Percentiles rank a stretch among this genome's conserved stretches.
These are phyloP conservation scores for Peromyscus nudipes DNA, from an alignment of 2,797 vertebrate genomes.

Conservation along the genomic window DNA sequence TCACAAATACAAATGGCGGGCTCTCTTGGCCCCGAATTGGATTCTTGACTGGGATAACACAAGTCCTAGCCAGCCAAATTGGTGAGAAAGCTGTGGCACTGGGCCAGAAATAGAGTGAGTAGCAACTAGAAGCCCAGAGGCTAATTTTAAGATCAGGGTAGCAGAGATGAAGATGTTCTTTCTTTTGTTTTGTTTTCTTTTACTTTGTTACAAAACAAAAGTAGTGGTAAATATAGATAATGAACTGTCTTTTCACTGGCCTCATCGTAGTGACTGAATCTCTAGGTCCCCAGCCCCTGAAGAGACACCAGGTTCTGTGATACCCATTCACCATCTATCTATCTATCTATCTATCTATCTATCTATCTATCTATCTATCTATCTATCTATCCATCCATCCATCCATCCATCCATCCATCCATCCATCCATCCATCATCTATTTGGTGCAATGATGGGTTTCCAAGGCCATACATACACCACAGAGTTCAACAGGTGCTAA, in stretches of 20 bases:
- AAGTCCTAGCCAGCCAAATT: neutral
- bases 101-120: neutral
- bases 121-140: neutral
- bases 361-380: too few relatives aligned
- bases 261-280: neutral
- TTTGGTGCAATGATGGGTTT: slow-evolving; percentile 9
- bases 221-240: neutral
- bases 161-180: neutral
- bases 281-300: neutral
- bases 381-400: too few relatives aligned
- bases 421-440: too few relatives aligned
- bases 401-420: neutral
- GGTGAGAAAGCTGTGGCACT: neutral
- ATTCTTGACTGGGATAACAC: neutral
- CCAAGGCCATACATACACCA: neutral
- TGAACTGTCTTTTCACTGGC: neutral
- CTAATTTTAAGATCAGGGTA: neutral
- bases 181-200: neutral
- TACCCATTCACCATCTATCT: neutral
- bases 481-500: neutral
- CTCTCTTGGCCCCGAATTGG: neutral
- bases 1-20: neutral
- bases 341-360: too few relatives aligned
- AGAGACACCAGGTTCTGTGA: neutral
- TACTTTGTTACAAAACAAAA: neutral